Percentiles rank a stretch among this genome's conserved stretches.
These are phyloP conservation scores for Ectropis crepuscularia DNA, from an alignment of 2,888 invertebrate species.

Conservation along the genomic window DNA sequence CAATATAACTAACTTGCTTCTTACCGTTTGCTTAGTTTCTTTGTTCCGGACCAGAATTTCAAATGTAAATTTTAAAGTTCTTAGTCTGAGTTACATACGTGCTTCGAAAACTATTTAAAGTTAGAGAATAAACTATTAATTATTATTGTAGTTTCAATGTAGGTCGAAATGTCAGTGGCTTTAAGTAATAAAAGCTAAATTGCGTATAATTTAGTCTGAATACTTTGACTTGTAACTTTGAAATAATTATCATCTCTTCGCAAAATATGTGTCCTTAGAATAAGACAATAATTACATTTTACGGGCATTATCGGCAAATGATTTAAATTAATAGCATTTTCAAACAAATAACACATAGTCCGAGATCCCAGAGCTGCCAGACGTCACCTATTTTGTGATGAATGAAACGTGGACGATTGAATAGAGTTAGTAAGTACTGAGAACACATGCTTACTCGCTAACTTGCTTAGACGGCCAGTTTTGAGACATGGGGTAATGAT, in stretches of 20 bases:
- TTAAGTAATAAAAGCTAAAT: background rate
- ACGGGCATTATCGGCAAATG: too few species aligned
- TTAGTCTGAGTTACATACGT: constrained; percentile 34
- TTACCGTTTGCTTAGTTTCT: constrained; percentile 53
- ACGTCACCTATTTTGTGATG: too few species aligned
- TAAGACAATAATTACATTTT: background rate
- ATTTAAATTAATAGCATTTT: too few species aligned
- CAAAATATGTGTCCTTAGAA: background rate
- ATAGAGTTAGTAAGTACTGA: too few species aligned
- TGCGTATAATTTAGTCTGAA: background rate
- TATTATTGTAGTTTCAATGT: constrained; percentile 22
- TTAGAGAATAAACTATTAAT: constrained; percentile 33
- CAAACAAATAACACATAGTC: too few species aligned
- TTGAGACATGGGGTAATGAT: too few species aligned
- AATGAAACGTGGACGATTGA: too few species aligned
- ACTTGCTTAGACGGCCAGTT: too few species aligned
- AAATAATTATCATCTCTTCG: too few species aligned
- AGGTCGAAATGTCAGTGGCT: background rate
- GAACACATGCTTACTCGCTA: too few species aligned
- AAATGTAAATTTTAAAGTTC: constrained; percentile 54
- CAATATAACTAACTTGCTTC: constrained; percentile 63
- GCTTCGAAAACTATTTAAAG: constrained; percentile 40
- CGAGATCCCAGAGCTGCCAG: too few species aligned
- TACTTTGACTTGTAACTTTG: background rate
- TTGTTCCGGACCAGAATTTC: constrained; percentile 55